Evolutionary conservation across 2,797 vertebrate genomes (phyloP).

Genomic region (Syncerus caffer): DNA sequence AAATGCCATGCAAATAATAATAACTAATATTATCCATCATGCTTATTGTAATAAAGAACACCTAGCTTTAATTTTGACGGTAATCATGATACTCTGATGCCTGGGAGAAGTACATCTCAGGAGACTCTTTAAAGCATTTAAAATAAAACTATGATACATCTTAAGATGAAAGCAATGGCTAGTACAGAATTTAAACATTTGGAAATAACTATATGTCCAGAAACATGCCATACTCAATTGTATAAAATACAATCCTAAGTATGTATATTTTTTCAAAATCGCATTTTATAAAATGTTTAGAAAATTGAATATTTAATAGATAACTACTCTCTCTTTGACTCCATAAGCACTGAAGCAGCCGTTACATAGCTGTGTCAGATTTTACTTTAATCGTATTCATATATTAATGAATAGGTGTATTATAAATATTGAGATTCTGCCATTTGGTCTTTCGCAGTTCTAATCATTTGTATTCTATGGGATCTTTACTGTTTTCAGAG

Average conservation of each 20-base stretch:
- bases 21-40: neutral
- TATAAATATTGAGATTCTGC: constrained; percentile 78
- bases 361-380: constrained; percentile 73
- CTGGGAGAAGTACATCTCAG: neutral
- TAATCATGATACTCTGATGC: neutral
- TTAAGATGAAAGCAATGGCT: neutral
- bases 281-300: constrained; percentile 8
- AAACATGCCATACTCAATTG: neutral
- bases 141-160: neutral
- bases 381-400: constrained; percentile 75
- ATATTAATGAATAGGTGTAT: constrained; percentile 76
- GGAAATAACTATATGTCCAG: neutral
- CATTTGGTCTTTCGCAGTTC: constrained; percentile 75
- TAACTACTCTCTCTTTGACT: constrained; percentile 69
- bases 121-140: neutral
- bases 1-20: neutral
- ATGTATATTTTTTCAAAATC: neutral
- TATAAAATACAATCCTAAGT: neutral
- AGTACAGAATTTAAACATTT: neutral
- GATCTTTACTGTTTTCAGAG: constrained; percentile 55
- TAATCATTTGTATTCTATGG: constrained; percentile 56
- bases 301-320: constrained; percentile 63
- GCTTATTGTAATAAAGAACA: neutral
- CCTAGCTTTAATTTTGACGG: neutral
- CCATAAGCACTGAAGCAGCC: constrained; percentile 65